These are phyloP conservation scores for Tringa solitaria DNA, from an alignment of 2,113 vertebrate genomes.

Conservation along the genomic window DNA sequence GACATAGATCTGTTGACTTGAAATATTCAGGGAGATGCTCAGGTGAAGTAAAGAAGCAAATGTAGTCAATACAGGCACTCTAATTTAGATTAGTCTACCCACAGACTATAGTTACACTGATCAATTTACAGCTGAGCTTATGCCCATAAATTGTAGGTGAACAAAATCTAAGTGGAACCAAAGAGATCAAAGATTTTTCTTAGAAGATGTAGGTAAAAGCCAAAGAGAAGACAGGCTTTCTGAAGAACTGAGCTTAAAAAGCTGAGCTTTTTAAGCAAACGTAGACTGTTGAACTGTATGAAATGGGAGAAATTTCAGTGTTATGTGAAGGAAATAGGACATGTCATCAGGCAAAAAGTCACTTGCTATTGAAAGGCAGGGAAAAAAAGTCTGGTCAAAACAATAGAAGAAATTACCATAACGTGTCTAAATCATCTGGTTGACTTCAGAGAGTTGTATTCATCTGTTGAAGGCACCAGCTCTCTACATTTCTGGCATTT, in stretches of 20 bases:
- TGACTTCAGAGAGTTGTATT: not conserved
- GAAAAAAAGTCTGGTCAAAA: not conserved
- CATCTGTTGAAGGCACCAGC: not conserved
- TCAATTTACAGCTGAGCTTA: not conserved
- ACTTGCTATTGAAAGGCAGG: not conserved
- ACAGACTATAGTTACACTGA: not conserved
- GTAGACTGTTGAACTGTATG: not conserved
- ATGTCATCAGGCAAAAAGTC: not conserved
- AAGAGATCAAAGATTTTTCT: not conserved
- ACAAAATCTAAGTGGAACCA: not conserved
- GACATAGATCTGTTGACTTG: not conserved
- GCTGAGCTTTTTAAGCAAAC: not conserved
- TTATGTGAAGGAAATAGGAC: not conserved
- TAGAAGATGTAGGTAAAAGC: not conserved
- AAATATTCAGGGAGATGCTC: not conserved
- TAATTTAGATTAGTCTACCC: not conserved
- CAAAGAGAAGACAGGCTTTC: rapidly evolving
- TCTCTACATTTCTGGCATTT: not conserved
- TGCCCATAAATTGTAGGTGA: not conserved
- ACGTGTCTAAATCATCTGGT: not conserved
- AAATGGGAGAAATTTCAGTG: not conserved
- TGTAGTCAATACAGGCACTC: not conserved
- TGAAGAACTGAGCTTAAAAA: not conserved
- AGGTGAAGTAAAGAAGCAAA: not conserved
- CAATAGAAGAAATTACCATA: not conserved